Base-by-base conservation (phyloP, 2,888 invertebrate species). In the Cyclophora punctaria region DNA sequence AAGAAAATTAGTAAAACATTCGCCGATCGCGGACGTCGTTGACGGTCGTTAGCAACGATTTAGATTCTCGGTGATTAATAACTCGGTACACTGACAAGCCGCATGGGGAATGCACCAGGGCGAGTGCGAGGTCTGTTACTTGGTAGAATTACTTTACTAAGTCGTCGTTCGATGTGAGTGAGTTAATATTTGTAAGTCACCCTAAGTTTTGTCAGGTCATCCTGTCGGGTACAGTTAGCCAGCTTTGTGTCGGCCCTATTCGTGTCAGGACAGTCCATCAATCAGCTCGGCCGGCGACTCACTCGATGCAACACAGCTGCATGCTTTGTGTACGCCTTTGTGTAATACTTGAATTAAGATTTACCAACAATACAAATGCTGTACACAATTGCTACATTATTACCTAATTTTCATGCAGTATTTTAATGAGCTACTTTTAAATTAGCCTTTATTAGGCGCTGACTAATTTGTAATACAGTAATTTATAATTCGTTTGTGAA, bases 1-100 rank as follows among this genome's bases (percentile, higher is more conserved):
- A 71, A 67, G 61, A 71, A 79, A 81, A 82, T 80, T 83, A 76
- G 84, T 81, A 82, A 83, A 81, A 78, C 80, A 70, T 76, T 75
- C 79, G 75, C 64, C 67, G 69, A 75, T 73, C 70, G 65, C 75
- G 74, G 79, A 77, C 79, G 69, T 78, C 71, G 76, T 77, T 80
- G 76, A 77, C 73, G 75, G 73, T 73, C 73, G 76, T 79, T 81
- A 78, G 65, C 68, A 68, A 71, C 75, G 71, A 82, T 82, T 82
- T 78, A 71, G 71, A 83, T 81, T 81, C 78, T 63, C 67, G 54
- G 72, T 73, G 73, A 72, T 77, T 69, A 71, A 71, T 71, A 69
- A 71, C 69, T 73, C 75, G 69, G 64, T 72, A 71, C 64, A 67
- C 62, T 69, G 60, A 64, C 60, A 66, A 50, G 41, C 48, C 42